A percentile compares a stretch with the other conserved stretches of the same genome.
phyloP scores from a whole-genome alignment of 2,113 vertebrate genomes.

The Peromyscus polionotus region DNA sequence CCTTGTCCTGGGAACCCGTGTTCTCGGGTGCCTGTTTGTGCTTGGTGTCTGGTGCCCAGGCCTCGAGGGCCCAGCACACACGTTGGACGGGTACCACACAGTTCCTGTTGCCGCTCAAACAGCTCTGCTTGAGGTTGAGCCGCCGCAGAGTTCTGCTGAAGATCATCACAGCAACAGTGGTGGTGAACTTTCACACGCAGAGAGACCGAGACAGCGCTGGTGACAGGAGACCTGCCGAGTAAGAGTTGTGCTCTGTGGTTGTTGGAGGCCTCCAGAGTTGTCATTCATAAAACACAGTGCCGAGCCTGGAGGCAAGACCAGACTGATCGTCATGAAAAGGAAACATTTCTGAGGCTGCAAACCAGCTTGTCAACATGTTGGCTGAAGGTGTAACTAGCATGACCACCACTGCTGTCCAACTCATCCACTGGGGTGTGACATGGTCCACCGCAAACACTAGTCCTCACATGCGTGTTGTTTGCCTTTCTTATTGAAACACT shows the following conservation, averaged over 20 bases:
- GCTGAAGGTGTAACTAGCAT: conserved; percentile 77
- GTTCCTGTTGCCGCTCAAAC: background rate
- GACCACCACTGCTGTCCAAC: conserved; percentile 56
- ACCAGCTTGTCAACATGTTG: conserved; percentile 74
- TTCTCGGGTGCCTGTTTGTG: background rate
- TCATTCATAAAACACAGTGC: conserved; percentile 91
- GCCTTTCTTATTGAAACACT: conserved; percentile 81
- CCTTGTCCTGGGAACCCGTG: background rate
- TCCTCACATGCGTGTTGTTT: conserved; percentile 83
- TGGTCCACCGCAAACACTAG: conserved; percentile 75
- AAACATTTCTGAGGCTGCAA: conserved; percentile 58
- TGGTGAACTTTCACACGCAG: too few relatives aligned
- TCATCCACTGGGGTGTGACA: conserved; percentile 77
- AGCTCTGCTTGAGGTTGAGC: background rate
- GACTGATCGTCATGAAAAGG: conserved; percentile 90
- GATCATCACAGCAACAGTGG: background rate
- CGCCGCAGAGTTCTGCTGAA: background rate
- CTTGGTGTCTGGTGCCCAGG: background rate
- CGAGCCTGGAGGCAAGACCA: conserved; percentile 92
- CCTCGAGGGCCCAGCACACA: background rate
- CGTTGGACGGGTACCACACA: too few relatives aligned
- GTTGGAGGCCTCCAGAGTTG: background rate
- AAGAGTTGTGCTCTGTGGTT: background rate
- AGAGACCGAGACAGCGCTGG: background rate
- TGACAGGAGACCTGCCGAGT: background rate